A percentile compares a stretch with the other conserved stretches of the same genome.
Evolutionary conservation across 1,140 invertebrate genomes (phyloP).

Genomic region (Chionoecetes opilio): DNA sequence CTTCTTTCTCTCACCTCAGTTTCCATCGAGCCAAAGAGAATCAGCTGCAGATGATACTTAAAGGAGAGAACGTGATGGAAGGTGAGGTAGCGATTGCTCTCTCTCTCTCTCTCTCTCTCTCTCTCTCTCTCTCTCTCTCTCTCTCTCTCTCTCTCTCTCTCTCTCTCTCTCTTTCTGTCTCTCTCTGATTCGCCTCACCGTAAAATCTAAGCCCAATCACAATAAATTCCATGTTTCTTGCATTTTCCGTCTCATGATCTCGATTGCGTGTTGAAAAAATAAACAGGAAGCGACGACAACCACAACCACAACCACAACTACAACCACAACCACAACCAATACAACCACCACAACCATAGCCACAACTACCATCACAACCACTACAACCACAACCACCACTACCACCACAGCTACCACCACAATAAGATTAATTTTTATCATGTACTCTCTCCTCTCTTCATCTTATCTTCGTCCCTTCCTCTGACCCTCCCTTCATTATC

Average conservation of each 20-base stretch:
- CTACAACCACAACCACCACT: neutral
- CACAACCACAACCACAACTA: too few relatives aligned
- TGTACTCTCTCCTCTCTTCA: neutral
- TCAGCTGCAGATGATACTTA: neutral
- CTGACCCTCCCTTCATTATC: neutral
- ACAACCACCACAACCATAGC: neutral
- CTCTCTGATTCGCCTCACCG: neutral
- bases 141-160: conserved; percentile 1
- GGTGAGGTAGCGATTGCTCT: neutral
- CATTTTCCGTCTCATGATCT: neutral
- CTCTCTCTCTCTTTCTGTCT: neutral
- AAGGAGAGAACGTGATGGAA: neutral
- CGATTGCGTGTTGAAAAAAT: neutral
- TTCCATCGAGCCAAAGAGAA: neutral
- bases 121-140: conserved; percentile 3
- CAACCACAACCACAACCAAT: too few relatives aligned
- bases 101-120: conserved; percentile 5
- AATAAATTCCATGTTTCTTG: neutral
- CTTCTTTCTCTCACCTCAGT: neutral
- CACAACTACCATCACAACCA: neutral
- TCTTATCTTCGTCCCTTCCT: neutral
- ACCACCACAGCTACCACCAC: neutral
- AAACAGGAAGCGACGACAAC: neutral
- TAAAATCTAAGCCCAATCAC: conserved; percentile 6
- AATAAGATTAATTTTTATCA: neutral